Conservation (phyloP, 2,113 vertebrate genomes). For the Penelope pileata region DNA sequence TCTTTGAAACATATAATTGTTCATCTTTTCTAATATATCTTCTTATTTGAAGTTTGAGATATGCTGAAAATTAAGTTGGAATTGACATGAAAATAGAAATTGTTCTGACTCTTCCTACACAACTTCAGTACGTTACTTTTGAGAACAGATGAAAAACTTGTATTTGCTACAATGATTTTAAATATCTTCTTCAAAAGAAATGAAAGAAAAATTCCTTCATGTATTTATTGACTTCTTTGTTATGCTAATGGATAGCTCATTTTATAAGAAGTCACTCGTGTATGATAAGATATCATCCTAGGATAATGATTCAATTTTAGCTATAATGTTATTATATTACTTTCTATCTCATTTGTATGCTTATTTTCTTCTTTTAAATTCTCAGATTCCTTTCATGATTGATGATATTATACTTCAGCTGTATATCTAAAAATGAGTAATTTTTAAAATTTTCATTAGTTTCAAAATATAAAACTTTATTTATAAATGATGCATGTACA, state of each 20-base stretch:
- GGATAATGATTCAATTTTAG: background rate
- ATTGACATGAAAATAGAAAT: accelerated
- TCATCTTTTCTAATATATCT: background rate
- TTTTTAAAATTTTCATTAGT: accelerated
- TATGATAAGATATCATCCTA: background rate
- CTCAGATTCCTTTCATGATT: background rate
- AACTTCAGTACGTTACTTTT: background rate
- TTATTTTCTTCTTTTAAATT: background rate
- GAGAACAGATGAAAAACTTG: background rate
- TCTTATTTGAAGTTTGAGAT: background rate
- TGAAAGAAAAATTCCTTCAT: background rate
- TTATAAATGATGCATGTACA: background rate
- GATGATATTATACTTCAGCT: background rate
- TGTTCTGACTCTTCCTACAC: background rate
- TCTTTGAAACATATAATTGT: background rate
- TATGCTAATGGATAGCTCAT: background rate
- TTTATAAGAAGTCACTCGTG: background rate
- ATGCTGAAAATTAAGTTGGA: background rate
- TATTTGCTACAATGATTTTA: background rate
- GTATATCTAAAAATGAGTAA: accelerated
- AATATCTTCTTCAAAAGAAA: background rate
- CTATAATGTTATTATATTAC: background rate
- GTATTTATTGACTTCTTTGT: background rate
- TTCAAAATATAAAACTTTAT: background rate
- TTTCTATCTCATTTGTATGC: background rate